Evolutionary conservation across 2,888 invertebrate species (phyloP), one percentile per base, ranked within the genome.

Genomic region (Idaea aversata): DNA sequence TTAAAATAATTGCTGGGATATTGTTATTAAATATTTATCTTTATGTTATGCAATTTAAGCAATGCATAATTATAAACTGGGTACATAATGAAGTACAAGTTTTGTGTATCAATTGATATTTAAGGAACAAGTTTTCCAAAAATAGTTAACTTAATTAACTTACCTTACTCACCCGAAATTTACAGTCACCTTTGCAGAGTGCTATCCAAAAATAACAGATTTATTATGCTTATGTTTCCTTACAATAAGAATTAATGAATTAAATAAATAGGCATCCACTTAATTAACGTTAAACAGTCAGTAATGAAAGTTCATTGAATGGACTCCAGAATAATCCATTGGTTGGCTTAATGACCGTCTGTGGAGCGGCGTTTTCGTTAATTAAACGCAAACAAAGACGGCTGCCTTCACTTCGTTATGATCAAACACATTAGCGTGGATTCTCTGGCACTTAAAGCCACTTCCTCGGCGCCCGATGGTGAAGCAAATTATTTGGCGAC

Each of bases 361-460:
- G 75, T 76, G 75, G 76, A 74, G 77, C 77, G 75, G 76, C 76
- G 77, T 86, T 87, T 87, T 84, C 86, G 82, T 84, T 88, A 88
- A 88, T 88, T 88, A 88, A 88, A 88, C 79, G 81, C 84, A 88
- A 88, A 88, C 88, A 88, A 84, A 88, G 84, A 81, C 79, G 78
- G 76, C 76, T 80, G 83, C 81, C 77, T 79, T 79, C 78, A 81
- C 82, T 85, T 79, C 81, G 84, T 83, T 83, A 84, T 80, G 85
- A 84, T 86, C 85, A 87, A 86, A 87, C 86, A 87, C 84, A 86
- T 87, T 86, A 87, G 83, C 75, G 75, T 69, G 75, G 80, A 83
- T 83, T 84, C 80, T 77, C 78, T 73, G 72, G 74, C 79, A 80
- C 77, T 80, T 78, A 81, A 75, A 74, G 76, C 75, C 74, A 77